Evolutionary conservation across 1,140 invertebrate species (phyloP).

Genomic region (Sesamia nonagrioides): DNA sequence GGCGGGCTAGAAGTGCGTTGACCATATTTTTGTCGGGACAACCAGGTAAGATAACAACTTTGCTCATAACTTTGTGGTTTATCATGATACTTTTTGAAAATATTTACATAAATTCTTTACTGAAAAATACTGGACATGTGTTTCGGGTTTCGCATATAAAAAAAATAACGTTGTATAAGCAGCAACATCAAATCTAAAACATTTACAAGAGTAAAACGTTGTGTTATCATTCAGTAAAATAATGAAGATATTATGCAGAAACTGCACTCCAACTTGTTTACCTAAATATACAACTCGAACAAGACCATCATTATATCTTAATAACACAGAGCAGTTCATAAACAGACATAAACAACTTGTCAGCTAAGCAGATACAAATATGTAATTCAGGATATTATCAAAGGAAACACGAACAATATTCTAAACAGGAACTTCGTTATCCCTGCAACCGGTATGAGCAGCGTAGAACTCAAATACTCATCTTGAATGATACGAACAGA

Average conservation of each 20-base stretch:
- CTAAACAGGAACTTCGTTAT: constrained; percentile 49
- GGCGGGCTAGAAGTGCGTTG: too few species aligned
- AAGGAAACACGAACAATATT: constrained; percentile 41
- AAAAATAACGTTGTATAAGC: too few species aligned
- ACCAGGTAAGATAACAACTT: too few species aligned
- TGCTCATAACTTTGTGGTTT: too few species aligned
- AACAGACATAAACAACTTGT: constrained; percentile 35
- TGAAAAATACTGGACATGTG: too few species aligned
- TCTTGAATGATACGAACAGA: constrained; percentile 22
- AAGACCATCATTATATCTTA: constrained; percentile 1
- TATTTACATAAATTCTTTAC: too few species aligned
- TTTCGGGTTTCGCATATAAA: too few species aligned
- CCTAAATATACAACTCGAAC: neutral
- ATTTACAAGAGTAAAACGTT: neutral
- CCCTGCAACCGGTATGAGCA: constrained; percentile 21
- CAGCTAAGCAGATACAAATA: constrained; percentile 33
- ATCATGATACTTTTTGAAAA: too few species aligned
- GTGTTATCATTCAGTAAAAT: neutral
- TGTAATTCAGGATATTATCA: constrained; percentile 45
- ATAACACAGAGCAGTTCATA: constrained; percentile 17
- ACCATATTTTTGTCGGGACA: too few species aligned
- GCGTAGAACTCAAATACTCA: constrained; percentile 21
- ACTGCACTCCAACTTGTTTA: neutral
- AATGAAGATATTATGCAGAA: neutral
- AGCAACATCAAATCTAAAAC: neutral